These are phyloP conservation scores for Ceramica pisi DNA, from an alignment of 2,888 invertebrate species.

Conservation along the genomic window DNA sequence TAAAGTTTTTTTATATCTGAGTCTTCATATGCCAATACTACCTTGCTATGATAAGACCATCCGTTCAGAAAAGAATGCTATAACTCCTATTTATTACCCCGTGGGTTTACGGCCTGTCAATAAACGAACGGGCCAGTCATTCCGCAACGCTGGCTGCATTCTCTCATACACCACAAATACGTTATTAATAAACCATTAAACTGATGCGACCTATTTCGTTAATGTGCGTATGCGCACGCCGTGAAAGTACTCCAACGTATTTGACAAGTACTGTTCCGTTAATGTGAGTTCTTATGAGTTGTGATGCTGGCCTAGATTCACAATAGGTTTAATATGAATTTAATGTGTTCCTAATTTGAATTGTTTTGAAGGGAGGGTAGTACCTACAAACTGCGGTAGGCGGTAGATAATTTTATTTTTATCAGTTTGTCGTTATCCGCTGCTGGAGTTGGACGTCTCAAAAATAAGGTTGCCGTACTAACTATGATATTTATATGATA, in stretches of 20 bases:
- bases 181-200: conserved; percentile 69
- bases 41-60: not conserved
- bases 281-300: conserved; percentile 38
- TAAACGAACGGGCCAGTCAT: conserved; percentile 43
- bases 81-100: conserved; percentile 23
- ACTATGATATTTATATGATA: no score
- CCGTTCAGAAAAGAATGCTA: conserved; percentile 14
- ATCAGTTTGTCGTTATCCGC: not conserved
- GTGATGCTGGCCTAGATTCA: conserved; percentile 42
- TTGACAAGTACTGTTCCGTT: conserved; percentile 54
- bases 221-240: conserved; percentile 42
- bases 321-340: conserved; percentile 33
- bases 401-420: not conserved
- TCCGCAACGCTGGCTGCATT: conserved; percentile 47
- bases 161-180: conserved; percentile 51
- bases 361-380: conserved; percentile 9
- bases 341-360: conserved; percentile 52
- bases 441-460: not conserved
- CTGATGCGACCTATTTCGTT: conserved; percentile 63
- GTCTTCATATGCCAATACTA: not conserved
- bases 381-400: no score
- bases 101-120: conserved; percentile 31
- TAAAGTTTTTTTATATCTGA: no score
- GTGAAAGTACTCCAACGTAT: conserved; percentile 41
- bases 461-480: not conserved